Base-by-base conservation (phyloP, 2,888 invertebrate species). In the Lasioglossum lativentre region DNA sequence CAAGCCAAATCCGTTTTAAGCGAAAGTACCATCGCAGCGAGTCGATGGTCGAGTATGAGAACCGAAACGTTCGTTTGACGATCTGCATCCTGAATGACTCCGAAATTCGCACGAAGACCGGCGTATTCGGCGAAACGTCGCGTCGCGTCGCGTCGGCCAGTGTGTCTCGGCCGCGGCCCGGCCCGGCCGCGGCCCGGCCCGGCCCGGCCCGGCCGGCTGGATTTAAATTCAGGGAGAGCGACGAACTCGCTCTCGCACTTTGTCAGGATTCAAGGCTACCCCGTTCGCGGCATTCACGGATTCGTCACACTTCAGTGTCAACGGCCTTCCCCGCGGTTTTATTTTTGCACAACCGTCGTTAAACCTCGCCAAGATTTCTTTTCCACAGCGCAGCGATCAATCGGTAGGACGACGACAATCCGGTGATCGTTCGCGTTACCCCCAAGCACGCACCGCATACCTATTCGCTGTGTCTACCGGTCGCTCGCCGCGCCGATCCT, bases 301-400 rank as follows among this genome's bases (percentile, higher is more conserved):
- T 90, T 90, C 90, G 86, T 88, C 87, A 85, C 79, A 87, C 87
- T 75, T 81, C 82, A 42, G 81, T 83, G 90, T 90, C 91, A 88
- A 84, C 81, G 90, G 76, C 90, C 89, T 90, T 86, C 78, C 52
- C 52, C 42, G 27, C 45, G 75, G 59, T 88, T 86, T 88, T 90
- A 90, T 88, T 90, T 89, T 89, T 87, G 85, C 89, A 79, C 88
- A 83, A 80, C 75, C 80, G 76, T 81, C 85, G 81, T 86, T 86
- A 83, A 80, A 70, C 52, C 68, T 56, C 47, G 70, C 59, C 47
- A 34, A 30, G 83, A 83, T 84, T 86, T 88, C 86, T 77, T 88
- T 75, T 79, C 63, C 30, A 63, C 70, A n/a, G 56, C 68, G 63
- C 70, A n/a, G 56, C 68, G 42, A 40, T 63, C 38, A n/a, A 38